Conservation (phyloP, 1,140 invertebrate species). For the Drosophila orena region DNA sequence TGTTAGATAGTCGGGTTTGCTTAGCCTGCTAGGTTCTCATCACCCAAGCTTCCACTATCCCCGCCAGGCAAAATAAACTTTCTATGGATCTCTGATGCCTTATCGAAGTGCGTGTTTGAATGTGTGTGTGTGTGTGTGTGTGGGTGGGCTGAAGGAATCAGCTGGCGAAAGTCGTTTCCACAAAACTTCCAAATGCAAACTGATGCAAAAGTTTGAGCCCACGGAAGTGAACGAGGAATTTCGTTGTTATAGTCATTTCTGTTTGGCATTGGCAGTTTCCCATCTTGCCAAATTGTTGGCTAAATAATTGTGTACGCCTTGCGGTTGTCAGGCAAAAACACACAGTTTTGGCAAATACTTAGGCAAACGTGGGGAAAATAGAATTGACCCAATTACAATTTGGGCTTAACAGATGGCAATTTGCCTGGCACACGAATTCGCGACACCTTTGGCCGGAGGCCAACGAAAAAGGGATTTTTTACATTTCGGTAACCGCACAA, state of each 20-base stretch:
- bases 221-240: conserved; percentile 44
- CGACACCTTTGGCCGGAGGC: conserved; percentile 66
- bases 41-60: conserved; percentile 11
- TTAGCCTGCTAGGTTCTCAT: conserved; percentile 9
- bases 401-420: conserved; percentile 70
- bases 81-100: conserved; percentile 64
- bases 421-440: conserved; percentile 53
- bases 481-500: neutral
- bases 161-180: conserved; percentile 50
- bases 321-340: conserved; percentile 51
- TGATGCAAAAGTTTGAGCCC: conserved; percentile 48
- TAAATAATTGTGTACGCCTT: conserved; percentile 77
- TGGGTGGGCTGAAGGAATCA: conserved; percentile 29
- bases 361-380: conserved; percentile 50
- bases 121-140: neutral
- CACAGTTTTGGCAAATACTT: conserved; percentile 61
- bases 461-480: conserved; percentile 34
- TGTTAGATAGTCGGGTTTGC: conserved; percentile 3
- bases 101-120: conserved; percentile 28
- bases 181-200: conserved; percentile 64
- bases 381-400: conserved; percentile 79
- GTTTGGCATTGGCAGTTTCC: conserved; percentile 59
- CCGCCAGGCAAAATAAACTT: conserved; percentile 61
- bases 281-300: conserved; percentile 60
- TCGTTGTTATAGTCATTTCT: conserved; percentile 24